Conservation (phyloP, 2,797 vertebrate genomes). For the Anableps anableps region DNA sequence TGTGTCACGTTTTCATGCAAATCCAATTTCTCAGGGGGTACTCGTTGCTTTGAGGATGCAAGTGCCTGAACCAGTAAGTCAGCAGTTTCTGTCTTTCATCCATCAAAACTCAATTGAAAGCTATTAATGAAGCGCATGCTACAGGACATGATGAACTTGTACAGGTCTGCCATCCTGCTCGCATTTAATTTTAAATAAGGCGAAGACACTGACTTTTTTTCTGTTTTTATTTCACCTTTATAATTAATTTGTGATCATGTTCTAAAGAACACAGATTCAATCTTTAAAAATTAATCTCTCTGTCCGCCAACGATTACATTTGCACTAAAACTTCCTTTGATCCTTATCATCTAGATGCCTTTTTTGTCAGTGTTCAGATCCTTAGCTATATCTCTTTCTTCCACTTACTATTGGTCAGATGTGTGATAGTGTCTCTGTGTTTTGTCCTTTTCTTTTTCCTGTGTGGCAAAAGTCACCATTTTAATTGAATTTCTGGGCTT, state of each 20-base stretch:
- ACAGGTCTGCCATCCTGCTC: slow-evolving; percentile 27
- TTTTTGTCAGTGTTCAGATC: slow-evolving; percentile 76
- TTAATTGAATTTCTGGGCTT: slow-evolving; percentile 85
- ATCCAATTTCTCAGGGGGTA: slow-evolving; percentile 66
- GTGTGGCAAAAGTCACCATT: slow-evolving; percentile 79
- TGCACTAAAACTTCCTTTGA: slow-evolving; percentile 76
- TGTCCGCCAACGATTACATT: slow-evolving; percentile 73
- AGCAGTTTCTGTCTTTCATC: slow-evolving; percentile 70
- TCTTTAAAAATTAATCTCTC: slow-evolving; percentile 55
- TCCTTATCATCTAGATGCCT: slow-evolving; percentile 80
- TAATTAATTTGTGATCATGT: slow-evolving; percentile 50
- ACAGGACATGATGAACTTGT: slow-evolving; percentile 55
- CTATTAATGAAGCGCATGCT: slow-evolving; percentile 62
- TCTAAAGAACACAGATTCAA: slow-evolving; percentile 46
- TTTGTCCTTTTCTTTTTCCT: slow-evolving; percentile 70
- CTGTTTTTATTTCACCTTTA: slow-evolving; percentile 34
- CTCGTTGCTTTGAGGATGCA: slow-evolving; percentile 65
- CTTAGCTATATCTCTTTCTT: slow-evolving; percentile 71
- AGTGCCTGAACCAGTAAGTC: slow-evolving; percentile 60
- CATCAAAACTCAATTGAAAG: slow-evolving; percentile 64
- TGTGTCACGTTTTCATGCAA: slow-evolving; percentile 70
- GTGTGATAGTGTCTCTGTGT: slow-evolving; percentile 71
- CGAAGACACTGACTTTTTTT: slow-evolving; percentile 7
- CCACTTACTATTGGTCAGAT: slow-evolving; percentile 65
- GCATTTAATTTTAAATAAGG: slow-evolving; percentile 29